phyloP scores from a whole-genome alignment of 1,140 invertebrate genomes.

The Pseudachorutes palmiensis region DNA sequence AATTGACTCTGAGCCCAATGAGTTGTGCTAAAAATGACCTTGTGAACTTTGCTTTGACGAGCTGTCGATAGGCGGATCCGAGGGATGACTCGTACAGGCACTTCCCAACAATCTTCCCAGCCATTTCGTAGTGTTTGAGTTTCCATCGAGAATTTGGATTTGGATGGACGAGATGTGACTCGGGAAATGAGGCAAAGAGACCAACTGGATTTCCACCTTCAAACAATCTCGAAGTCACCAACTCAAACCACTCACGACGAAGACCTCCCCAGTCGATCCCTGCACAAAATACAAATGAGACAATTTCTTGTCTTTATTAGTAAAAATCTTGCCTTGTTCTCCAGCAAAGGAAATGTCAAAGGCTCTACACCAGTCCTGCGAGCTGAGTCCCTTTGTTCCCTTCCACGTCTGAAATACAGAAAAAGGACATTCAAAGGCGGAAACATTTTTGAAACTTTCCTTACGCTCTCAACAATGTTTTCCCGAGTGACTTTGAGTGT shows the following conservation, averaged over 20 bases:
- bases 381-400: slow-evolving; percentile 68
- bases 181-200: slow-evolving; percentile 75
- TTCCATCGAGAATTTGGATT: slow-evolving; percentile 64
- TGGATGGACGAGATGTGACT: slow-evolving; percentile 80
- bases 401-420: slow-evolving; percentile 48
- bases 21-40: slow-evolving; percentile 89
- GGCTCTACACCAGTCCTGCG: slow-evolving; percentile 83
- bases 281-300: slow-evolving; percentile 39
- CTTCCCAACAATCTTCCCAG: slow-evolving; percentile 54
- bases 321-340: slow-evolving; percentile 71
- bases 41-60: slow-evolving; percentile 81
- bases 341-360: slow-evolving; percentile 86
- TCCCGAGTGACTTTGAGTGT: slow-evolving; percentile 47
- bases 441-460: slow-evolving; percentile 5
- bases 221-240: slow-evolving; percentile 77
- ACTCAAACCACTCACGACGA: slow-evolving; percentile 85
- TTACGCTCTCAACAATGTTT: slow-evolving; percentile 38
- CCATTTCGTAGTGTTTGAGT: slow-evolving; percentile 81
- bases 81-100: slow-evolving; percentile 84
- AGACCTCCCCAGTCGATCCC: slow-evolving; percentile 90
- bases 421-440: neutral
- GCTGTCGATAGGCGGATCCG: slow-evolving; percentile 74
- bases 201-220: slow-evolving; percentile 60
- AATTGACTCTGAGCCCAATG: slow-evolving; percentile 83
- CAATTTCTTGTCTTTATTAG: neutral